phyloP scores from a whole-genome alignment of 2,888 invertebrate genomes.

The Netelia virgata region DNA sequence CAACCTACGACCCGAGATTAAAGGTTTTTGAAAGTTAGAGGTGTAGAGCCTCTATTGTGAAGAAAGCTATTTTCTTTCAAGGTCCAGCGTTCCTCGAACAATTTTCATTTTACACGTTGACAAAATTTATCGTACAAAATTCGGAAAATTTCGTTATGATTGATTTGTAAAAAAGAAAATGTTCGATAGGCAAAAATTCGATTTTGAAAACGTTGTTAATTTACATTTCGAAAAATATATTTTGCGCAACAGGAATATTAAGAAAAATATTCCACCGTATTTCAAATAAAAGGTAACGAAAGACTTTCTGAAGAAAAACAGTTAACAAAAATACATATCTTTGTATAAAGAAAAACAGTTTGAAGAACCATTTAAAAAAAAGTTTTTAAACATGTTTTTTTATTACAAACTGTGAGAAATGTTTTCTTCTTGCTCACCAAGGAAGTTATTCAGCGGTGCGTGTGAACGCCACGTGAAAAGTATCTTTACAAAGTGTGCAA shows the following conservation, averaged over 20 bases:
- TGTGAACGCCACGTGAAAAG: neutral
- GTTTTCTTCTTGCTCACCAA: neutral
- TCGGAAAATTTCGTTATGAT: no score
- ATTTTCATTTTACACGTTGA: neutral
- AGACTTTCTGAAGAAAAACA: no score
- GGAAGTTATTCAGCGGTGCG: constrained; percentile 1
- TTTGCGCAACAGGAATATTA: no score
- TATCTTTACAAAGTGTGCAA: constrained; percentile 28
- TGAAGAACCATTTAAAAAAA: neutral
- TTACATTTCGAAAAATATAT: no score
- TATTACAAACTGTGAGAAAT: no score
- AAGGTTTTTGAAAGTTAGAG: constrained; percentile 9
- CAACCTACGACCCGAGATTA: constrained; percentile 20
- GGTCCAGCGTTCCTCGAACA: neutral
- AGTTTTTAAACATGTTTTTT: neutral
- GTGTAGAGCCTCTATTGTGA: constrained; percentile 9
- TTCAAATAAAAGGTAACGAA: no score
- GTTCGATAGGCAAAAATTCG: neutral
- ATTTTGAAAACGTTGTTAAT: neutral
- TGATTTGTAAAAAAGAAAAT: neutral
- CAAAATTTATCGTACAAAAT: neutral
- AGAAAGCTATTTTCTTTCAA: neutral
- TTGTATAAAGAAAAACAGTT: neutral
- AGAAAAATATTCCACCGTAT: no score
- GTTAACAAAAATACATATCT: neutral